Base-by-base conservation (phyloP, 2,113 vertebrate species). In the rabbit (Oryctolagus cuniculus) region DNA sequence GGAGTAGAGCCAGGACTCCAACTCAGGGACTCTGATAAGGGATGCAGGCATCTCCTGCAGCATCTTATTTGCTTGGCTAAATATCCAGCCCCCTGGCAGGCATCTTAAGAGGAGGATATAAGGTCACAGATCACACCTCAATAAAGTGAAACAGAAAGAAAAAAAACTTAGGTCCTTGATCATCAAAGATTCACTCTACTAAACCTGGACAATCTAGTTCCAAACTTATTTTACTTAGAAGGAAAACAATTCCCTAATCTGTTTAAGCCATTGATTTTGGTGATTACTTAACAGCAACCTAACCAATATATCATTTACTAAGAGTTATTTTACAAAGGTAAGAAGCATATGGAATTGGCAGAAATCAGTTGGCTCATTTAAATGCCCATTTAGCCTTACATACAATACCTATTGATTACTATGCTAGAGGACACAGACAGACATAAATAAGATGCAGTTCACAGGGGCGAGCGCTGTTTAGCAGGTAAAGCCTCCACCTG, bases 161-260 rank as follows among this genome's bases (percentile, higher is more conserved):
- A 31, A 79, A 22, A 69, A 81, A 75, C 15, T n/a, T 51, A 12
- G 53, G 6, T 83, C 21, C 27, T 31, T 53, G 21, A 44, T 11
- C 80, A 64, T 12, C 61, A 72, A 70, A 80, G 36, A 93, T 27
- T 24, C 10, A 24, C 24, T 51, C 44, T 70, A 15, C 34, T 63
- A 75, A 63, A 53, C 74, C 64, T 89, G 22, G 53, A 78, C 5
- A 93, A 11, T 63, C 61, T 82, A 75, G 5, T 44, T 70, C 53
- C 69, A 63, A 38, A 78, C 24, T 81, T 72, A 55, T 1, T 87
- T 90, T 34, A 58, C 17, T 51, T 61, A 25, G 53, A 64, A 95
- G 29, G 66, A 84, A 94, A 96, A 94, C 27, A 96, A 74, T 19
- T 25, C 31, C 25, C 44, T 90, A 75, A 88, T 88, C 66, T 61